Base-by-base conservation (phyloP, 2,888 invertebrate genomes). In the Pachymerium ferrugineum region DNA sequence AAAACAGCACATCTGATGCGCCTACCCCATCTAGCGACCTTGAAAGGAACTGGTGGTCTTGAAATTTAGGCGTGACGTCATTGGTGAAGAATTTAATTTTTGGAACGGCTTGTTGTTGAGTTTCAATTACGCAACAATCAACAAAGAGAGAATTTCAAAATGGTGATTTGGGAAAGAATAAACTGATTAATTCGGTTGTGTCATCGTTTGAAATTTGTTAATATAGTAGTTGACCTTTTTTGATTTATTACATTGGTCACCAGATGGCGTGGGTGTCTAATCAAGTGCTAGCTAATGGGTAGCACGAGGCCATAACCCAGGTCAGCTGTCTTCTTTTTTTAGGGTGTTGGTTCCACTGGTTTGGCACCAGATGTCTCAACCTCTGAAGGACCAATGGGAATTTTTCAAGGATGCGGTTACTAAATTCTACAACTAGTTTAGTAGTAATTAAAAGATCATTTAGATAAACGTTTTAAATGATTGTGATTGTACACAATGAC, bases 11-110 rank as follows among this genome's bases (percentile, higher is more conserved):
- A 62, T 62, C 28, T 28, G 25, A 62, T 62, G 62, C 62, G 62
- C 62, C 62, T 28, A 62, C 62, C 62, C 62, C 62, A 62, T 62
- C 62, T 62, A 62, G 62, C 62, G 62, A 62, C 62, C 62, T 62
- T 62, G 62, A 62, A 62, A 62, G 62, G 62, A 62, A 62, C 62
- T 62, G 62, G 62, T 62, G 62, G 25, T 25, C 62, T 62, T 62
- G 62, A 62, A 25, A 25, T 62, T 62, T 25, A 5, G 14, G 25
- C 10, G n/a, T 62, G 62, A 62, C 62, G 62, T 62, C 62, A 62
- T 8, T 12, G 62, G 2, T 62, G 62, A 62, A 25, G 28, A 2
- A 28, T 25, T 62, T 22, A 3, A 62, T 62, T 62, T n/a, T 10
- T 12, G 62, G 62, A 62, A 62, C 62, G 62, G 25, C n/a, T 25